phyloP scores from a whole-genome alignment of 2,888 invertebrate genomes.

The Hirtodrosophila cameraria region DNA sequence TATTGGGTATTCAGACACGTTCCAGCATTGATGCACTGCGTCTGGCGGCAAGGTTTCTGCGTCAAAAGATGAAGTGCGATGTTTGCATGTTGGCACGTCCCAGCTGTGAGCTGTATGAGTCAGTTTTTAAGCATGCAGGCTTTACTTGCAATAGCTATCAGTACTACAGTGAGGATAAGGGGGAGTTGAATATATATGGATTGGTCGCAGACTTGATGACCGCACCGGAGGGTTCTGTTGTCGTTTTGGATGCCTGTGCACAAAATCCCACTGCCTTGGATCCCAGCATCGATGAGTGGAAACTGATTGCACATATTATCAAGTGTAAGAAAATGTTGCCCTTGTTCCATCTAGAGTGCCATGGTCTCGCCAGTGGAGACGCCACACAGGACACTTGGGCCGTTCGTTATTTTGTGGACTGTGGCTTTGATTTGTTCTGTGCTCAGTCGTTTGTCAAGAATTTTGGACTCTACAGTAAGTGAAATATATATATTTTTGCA shows the following conservation, averaged over 20 bases:
- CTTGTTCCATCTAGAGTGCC: slow-evolving; percentile 47
- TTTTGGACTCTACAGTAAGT: slow-evolving; percentile 52
- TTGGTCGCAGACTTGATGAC: slow-evolving; percentile 53
- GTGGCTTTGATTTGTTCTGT: slow-evolving; percentile 42
- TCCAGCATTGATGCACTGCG: slow-evolving; percentile 41
- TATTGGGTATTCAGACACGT: slow-evolving; percentile 47
- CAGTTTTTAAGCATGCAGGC: slow-evolving; percentile 33
- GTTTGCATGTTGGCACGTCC: slow-evolving; percentile 41
- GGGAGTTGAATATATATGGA: slow-evolving; percentile 48
- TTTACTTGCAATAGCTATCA: slow-evolving; percentile 44
- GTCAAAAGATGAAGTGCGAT: slow-evolving; percentile 33
- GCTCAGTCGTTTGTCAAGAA: slow-evolving; percentile 57
- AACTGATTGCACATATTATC: slow-evolving; percentile 50
- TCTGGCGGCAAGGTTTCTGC: slow-evolving; percentile 46
- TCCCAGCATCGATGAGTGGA: slow-evolving; percentile 52
- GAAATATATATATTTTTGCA: not conserved
- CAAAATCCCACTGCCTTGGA: slow-evolving; percentile 51
- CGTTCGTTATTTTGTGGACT: slow-evolving; percentile 49
- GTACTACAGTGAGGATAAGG: slow-evolving; percentile 26
- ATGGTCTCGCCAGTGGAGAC: slow-evolving; percentile 47
- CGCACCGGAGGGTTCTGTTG: slow-evolving; percentile 46
- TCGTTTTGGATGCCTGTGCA: slow-evolving; percentile 53
- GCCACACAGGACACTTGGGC: slow-evolving; percentile 40
- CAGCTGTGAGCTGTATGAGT: slow-evolving; percentile 21
- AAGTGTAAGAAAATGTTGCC: slow-evolving; percentile 58